Base-by-base conservation (phyloP, 2,888 invertebrate genomes). In the Dastarcus helophoroides region DNA sequence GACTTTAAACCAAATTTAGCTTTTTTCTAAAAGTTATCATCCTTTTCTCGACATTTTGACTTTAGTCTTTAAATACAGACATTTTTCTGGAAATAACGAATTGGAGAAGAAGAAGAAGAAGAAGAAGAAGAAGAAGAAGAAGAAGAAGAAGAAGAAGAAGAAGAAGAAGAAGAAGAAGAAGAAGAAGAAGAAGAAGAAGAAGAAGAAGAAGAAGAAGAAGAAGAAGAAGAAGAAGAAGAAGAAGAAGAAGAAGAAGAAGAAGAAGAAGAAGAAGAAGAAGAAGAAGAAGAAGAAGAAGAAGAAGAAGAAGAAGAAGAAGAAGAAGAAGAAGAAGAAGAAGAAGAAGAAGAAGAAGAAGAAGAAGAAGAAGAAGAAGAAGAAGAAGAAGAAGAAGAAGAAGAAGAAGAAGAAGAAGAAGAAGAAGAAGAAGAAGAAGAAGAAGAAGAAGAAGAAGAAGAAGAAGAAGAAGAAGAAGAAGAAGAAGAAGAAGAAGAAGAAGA, bases 181-280 rank as follows among this genome's bases (percentile, higher is more conserved):
- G 19, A 19, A 8, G 8, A 19, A 19, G 19, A 8, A 8, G 19
- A 19, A 19, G 19, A 19, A 19, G 8, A 19, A 8, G 19, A 19
- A 19, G 19, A 19, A 8, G 8, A 19, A 8, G 19, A 6, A 7
- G 8, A 7, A 6, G 7, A 7, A 8, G 19, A 19, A 19, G 8
- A n/a, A n/a, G n/a, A n/a, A n/a, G n/a, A n/a, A n/a, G 19, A 19
- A 19, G 19, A 8, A 19, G 8, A 19, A 7, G 19, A 19, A 19
- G 8, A 19, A 7, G 8, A 8, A 19, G 7, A 8, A 19, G 19
- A 19, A 19, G 19, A 19, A 19, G 19, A 19, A 19, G 19, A 19
- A n/a, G n/a, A 19, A 19, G 19, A 19, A 19, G 19, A 19, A 19
- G 19, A 19, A 19, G 19, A 19, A 19, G 19, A 19, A 19, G 19